A percentile compares a stretch with the other conserved stretches of the same genome.
phyloP scores from a whole-genome alignment of 2,113 vertebrate genomes.

The Rutilus rutilus region DNA sequence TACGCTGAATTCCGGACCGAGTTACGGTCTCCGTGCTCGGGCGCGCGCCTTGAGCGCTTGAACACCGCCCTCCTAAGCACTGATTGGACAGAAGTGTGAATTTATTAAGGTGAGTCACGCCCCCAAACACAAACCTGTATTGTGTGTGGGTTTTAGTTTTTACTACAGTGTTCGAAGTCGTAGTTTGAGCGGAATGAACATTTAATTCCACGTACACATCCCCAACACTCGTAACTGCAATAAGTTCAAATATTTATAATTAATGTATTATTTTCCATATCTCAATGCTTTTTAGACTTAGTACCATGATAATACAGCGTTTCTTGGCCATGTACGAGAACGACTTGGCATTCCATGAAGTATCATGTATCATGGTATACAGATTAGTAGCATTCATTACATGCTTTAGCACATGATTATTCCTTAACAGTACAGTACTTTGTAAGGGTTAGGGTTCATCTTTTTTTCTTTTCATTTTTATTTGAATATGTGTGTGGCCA shows the following conservation, averaged over 20 bases:
- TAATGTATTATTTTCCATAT: no score
- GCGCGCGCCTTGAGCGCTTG: conserved; percentile 21
- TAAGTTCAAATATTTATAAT: background rate
- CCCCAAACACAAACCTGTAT: background rate
- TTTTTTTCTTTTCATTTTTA: background rate
- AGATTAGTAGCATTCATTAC: background rate
- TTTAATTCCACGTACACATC: background rate
- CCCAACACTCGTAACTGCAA: no score
- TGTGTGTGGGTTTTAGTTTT: background rate
- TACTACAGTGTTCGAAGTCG: background rate
- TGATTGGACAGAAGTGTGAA: conserved; percentile 39
- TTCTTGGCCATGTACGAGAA: background rate
- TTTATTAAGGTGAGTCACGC: background rate
- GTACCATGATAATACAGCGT: background rate
- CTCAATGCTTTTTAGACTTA: background rate
- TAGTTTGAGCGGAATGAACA: background rate
- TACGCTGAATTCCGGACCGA: conserved; percentile 47
- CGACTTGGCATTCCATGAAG: background rate
- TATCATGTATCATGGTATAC: background rate
- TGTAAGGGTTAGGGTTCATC: background rate
- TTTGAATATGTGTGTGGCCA: background rate
- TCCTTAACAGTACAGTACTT: no score
- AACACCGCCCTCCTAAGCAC: conserved; percentile 34
- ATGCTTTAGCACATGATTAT: background rate
- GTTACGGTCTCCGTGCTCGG: conserved; percentile 31